Percentiles rank a stretch among this genome's conserved stretches.
Evolutionary conservation across 2,888 invertebrate genomes (phyloP).

Genomic region (Nycteola revayana): DNA sequence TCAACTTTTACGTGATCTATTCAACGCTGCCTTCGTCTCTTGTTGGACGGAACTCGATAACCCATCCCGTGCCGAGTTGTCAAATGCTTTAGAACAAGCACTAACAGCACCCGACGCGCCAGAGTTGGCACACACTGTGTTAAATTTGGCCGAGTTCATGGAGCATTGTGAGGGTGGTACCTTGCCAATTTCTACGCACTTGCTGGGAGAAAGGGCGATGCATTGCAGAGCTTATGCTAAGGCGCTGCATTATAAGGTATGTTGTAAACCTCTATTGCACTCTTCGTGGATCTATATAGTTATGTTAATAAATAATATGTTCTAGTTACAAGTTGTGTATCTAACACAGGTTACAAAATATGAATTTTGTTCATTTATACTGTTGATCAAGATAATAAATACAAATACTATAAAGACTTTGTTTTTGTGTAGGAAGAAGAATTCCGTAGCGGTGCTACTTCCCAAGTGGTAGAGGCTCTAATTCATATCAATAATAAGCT

Average conservation of each 20-base stretch:
- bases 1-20: slow-evolving; percentile 96
- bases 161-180: slow-evolving; percentile 99
- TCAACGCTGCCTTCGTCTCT: slow-evolving; percentile 99
- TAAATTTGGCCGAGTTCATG: slow-evolving; percentile 99
- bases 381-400: too few relatives aligned
- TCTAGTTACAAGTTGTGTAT: too few relatives aligned
- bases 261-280: too few relatives aligned
- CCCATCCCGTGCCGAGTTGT: slow-evolving; percentile 90
- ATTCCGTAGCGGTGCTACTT: slow-evolving; percentile 91
- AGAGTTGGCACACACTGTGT: slow-evolving; percentile 96
- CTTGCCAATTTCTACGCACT: slow-evolving; percentile 92
- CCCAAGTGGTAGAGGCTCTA: slow-evolving; percentile 94
- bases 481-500: slow-evolving; percentile 99
- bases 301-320: too few relatives aligned
- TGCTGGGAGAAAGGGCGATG: slow-evolving; percentile 97
- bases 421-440: slow-evolving; percentile 88
- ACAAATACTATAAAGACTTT: neutral
- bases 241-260: slow-evolving; percentile 83
- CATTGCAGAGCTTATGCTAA: slow-evolving; percentile 91
- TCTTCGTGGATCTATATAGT: too few relatives aligned
- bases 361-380: too few relatives aligned
- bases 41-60: slow-evolving; percentile 98
- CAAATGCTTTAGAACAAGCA: slow-evolving; percentile 93
- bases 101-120: slow-evolving; percentile 96
- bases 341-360: too few relatives aligned